Evolutionary conservation across 2,888 invertebrate species (phyloP), one percentile per base, ranked within the genome.

Genomic region (Napeogenes inachia): DNA sequence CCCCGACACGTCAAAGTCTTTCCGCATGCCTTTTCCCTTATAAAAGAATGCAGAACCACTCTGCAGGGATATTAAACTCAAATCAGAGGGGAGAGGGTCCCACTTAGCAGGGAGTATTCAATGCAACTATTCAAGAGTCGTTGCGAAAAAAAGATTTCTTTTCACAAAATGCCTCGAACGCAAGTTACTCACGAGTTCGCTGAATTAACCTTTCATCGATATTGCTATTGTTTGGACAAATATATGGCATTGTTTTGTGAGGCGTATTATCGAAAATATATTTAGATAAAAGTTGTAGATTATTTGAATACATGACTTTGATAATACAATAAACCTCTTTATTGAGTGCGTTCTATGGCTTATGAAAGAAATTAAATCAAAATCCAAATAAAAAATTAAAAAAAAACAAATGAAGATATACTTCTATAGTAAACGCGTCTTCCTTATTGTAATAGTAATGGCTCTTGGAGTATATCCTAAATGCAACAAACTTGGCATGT

Each of bases 1-100:
- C 67, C 71, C 69, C 58, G 61, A 61, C 68, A 64, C 62, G 68
- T 57, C 66, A 61, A 60, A 54, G 62, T 67, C 68, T 68, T 66
- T 67, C 72, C 73, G 74, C 74, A 71, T 71, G 74, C 77, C 79
- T 76, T 81, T 81, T 83, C 84, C 83, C 77, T 70, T 75, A 73
- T 75, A 72, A 80, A 84, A 85, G 86, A 87, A 87, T 82, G 87
- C 82, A 72, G 69, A 69, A 56, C 71, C 81, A 85, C 85, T 87
- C 83, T 76, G 78, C 76, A 79, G 78, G 81, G 88, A 85, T 88
- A 88, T 88, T 88, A 87, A 87, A 88, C 86, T 87, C 86, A 82
- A 85, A 88, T 88, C 87, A 87, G 82, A 78, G 74, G 76, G 77
- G 76, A 65, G 70, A 71, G 70, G 70, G 69, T 60, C 53, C 59